phyloP scores from a whole-genome alignment of 2,113 vertebrate genomes.

The Ibidorhyncha struthersii region DNA sequence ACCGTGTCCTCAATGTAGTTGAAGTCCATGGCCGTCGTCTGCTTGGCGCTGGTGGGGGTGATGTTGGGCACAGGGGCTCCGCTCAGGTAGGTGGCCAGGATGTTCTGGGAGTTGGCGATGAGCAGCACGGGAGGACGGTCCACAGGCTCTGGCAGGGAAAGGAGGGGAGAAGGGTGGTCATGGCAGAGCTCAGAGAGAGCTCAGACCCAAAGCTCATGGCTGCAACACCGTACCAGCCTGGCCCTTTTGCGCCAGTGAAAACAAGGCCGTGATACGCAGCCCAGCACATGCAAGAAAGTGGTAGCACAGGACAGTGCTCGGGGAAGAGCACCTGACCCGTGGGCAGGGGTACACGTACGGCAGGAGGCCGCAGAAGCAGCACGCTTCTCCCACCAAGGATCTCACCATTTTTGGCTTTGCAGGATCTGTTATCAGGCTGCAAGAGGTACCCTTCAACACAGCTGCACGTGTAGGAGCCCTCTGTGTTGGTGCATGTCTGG shows the following conservation, averaged over 20 bases:
- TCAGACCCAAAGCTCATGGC: fast-evolving
- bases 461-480: constrained; percentile 90
- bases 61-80: constrained; percentile 84
- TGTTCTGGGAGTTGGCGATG: constrained; percentile 95
- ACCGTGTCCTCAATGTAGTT: constrained; percentile 89
- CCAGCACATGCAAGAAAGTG: fast-evolving
- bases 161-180: background rate
- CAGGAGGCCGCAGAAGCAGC: fast-evolving
- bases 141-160: constrained; percentile 81
- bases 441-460: constrained; percentile 95
- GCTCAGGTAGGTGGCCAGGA: constrained; percentile 89
- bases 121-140: constrained; percentile 90
- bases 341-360: fast-evolving
- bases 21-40: constrained; percentile 98
- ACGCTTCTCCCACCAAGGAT: fast-evolving
- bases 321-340: background rate
- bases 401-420: constrained; percentile 97
- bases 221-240: fast-evolving
- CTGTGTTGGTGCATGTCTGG: constrained; percentile 89
- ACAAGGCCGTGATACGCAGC: fast-evolving
- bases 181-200: too few relatives aligned
- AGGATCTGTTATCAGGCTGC: constrained; percentile 95
- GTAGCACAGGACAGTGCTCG: background rate
- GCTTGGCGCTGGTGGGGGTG: constrained; percentile 87
- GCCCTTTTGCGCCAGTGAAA: background rate